Evolutionary conservation across 2,888 invertebrate species (phyloP).

Genomic region (Epiblema foenella): DNA sequence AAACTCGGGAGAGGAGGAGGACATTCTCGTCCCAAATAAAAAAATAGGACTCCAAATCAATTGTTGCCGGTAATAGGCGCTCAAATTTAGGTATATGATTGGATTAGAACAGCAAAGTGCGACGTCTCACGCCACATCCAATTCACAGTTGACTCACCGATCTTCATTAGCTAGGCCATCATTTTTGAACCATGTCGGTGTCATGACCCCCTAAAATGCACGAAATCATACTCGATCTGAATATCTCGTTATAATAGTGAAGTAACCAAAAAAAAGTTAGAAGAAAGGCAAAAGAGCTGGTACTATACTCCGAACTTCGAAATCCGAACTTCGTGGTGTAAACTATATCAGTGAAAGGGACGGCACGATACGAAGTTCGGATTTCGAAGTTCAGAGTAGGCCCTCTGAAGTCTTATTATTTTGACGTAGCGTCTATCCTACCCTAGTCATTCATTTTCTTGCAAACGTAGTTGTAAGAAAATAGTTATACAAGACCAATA

Average conservation of each 20-base stretch:
- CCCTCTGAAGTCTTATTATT: not conserved
- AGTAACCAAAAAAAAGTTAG: too few species aligned
- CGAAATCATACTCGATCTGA: conserved; percentile 14
- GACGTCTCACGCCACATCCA: conserved; percentile 30
- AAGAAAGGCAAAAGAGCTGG: too few species aligned
- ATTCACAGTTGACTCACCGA: conserved; percentile 36
- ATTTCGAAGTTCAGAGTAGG: too few species aligned
- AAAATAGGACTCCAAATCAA: not conserved
- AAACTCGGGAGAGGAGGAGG: too few species aligned
- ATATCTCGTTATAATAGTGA: not conserved
- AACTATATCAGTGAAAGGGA: too few species aligned
- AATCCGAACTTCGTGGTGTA: too few species aligned
- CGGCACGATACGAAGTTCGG: too few species aligned
- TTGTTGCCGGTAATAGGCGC: conserved; percentile 21
- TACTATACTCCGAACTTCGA: too few species aligned
- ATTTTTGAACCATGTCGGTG: conserved; percentile 9
- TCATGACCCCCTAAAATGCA: conserved; percentile 30
- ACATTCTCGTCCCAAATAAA: not conserved
- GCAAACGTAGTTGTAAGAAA: too few species aligned
- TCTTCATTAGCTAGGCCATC: conserved; percentile 25
- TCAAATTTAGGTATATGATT: conserved; percentile 32
- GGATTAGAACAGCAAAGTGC: conserved; percentile 35
- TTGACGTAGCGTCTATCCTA: not conserved
- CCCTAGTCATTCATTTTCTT: not conserved
- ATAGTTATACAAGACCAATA: too few species aligned